Base-by-base conservation (phyloP, 2,888 invertebrate species). In the Pammene aurita region DNA sequence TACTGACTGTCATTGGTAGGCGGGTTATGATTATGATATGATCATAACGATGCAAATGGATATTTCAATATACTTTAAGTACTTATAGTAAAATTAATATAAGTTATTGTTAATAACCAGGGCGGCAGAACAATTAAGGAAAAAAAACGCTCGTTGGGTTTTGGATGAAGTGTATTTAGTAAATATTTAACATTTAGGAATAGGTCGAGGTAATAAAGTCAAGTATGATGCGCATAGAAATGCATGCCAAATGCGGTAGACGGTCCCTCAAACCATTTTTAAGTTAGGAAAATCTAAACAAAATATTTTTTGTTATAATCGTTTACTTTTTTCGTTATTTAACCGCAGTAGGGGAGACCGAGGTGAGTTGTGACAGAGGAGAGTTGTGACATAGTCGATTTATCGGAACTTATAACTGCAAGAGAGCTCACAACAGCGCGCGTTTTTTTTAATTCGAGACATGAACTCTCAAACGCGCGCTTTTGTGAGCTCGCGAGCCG, bases 11-110 rank as follows among this genome's bases (percentile, higher is more conserved):
- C 44, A n/a, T 11, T 6, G 14, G 55, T 48, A 48, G 42, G 26
- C n/a, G 48, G 18, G 16, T 26, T 26, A 26, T 4, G n/a, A n/a
- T n/a, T n/a, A n/a, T 26, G 4, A 4, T 26, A 26, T 4, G 26
- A 26, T 4, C 26, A 42, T 50, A n/a, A 7, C 60, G 61, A 68
- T 72, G 75, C 72, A 57, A 64, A 41, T 46, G 5, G 71, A 41
- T 56, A 68, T 65, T 54, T 48, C 79, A 80, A 79, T 83, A 82
- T 83, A 83, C 84, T 86, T 84, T 85, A 82, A 85, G 84, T 82
- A 58, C 14, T 64, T 11, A 26, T 26, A 26, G 26, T 48, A 7
- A 18, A 48, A 10, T 48, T 16, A 48, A 10, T 48, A 16, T 16
- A 48, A 48, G 16, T 48, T 16, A 10, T 48, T 48, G n/a, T 48